phyloP scores from a whole-genome alignment of 2,888 invertebrate species.

The Baccha elongata region DNA sequence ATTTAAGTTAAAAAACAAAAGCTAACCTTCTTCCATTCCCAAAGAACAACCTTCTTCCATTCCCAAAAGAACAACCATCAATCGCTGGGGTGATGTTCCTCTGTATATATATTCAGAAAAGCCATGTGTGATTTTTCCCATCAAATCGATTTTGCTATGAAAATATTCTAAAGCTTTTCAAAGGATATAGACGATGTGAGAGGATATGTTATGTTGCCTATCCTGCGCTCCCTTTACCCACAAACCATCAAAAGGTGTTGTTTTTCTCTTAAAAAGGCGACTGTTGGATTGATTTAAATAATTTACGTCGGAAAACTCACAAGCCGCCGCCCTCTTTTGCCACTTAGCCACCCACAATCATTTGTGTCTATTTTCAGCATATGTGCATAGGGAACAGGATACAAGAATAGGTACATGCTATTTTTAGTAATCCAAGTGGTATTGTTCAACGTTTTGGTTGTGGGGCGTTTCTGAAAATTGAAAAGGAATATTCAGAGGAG shows the following conservation, averaged over 20 bases:
- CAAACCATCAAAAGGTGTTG: constrained; percentile 32
- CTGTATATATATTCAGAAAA: constrained; percentile 5
- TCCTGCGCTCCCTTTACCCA: not conserved
- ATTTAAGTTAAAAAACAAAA: constrained; percentile 49
- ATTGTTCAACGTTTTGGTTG: constrained; percentile 16
- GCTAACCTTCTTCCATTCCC: constrained; percentile 47
- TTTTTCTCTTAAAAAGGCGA: constrained; percentile 27
- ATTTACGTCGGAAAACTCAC: constrained; percentile 54
- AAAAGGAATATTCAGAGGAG: constrained; percentile 9
- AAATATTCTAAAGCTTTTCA: constrained; percentile 42
- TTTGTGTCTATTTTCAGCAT: constrained; percentile 6
- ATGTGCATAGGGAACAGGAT: constrained; percentile 19
- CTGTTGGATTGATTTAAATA: constrained; percentile 69
- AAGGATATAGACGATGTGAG: constrained; percentile 18
- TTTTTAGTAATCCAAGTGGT: constrained; percentile 32
- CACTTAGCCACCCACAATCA: constrained; percentile 21
- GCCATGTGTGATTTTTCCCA: constrained; percentile 71
- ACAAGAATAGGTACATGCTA: constrained; percentile 5
- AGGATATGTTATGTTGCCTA: too few relatives aligned
- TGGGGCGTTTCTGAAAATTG: constrained; percentile 18
- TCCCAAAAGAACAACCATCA: not conserved
- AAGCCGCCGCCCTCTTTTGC: constrained; percentile 60
- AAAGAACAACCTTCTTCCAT: not conserved
- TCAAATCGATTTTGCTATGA: constrained; percentile 71
- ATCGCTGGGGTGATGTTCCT: not conserved